Percentiles rank a stretch among this genome's conserved stretches.
Evolutionary conservation across 2,797 vertebrate genomes (phyloP).

Genomic region (Protosalanx chinensis): DNA sequence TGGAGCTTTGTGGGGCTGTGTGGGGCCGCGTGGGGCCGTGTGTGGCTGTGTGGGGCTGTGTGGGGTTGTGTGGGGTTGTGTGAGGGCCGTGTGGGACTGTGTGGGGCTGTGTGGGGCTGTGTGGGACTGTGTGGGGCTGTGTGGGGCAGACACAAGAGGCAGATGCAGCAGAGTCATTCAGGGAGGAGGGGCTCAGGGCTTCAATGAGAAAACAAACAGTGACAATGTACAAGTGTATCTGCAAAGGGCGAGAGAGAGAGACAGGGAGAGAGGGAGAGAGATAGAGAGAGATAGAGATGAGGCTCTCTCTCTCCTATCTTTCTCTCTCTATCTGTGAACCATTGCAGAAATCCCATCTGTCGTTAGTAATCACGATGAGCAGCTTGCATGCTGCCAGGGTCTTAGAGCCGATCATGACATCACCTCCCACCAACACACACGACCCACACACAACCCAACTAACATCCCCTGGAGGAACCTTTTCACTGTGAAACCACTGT

Average conservation of each 20-base stretch:
- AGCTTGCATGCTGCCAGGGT: constrained; percentile 58
- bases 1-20: no score
- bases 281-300: constrained; percentile 4
- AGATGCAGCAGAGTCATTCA: not conserved
- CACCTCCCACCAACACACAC: not conserved
- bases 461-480: not conserved
- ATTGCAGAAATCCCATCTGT: constrained; percentile 70
- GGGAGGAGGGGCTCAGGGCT: not conserved
- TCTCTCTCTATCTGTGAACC: constrained; percentile 4
- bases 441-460: not conserved
- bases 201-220: not conserved
- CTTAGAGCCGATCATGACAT: constrained; percentile 45
- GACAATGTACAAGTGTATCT: no score
- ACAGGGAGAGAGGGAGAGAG: constrained; percentile 6
- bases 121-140: no score
- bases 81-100: no score
- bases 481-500: no score
- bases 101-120: no score
- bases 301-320: constrained; percentile 5
- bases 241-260: constrained; percentile 15
- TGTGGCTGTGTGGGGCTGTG: no score
- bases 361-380: constrained; percentile 60
- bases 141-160: not conserved
- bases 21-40: no score
- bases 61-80: no score